phyloP scores from a whole-genome alignment of 2,888 invertebrate species.

The Steinernema scapterisci region DNA sequence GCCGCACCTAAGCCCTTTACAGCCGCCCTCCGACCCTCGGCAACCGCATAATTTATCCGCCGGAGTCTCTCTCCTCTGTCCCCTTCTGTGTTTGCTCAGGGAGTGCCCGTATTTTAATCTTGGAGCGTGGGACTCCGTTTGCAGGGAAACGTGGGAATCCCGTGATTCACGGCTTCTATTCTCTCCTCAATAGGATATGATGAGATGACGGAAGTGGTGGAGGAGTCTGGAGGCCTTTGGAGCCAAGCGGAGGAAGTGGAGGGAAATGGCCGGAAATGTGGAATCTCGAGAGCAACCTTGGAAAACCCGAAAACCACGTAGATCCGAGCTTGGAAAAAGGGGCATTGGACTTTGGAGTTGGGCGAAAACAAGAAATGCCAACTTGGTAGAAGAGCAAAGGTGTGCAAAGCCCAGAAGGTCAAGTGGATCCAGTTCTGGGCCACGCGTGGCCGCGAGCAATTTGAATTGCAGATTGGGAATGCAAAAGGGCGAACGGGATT shows the following conservation, averaged over 20 bases:
- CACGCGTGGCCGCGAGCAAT: no score
- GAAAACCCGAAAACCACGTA: no score
- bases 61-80: background rate
- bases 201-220: background rate
- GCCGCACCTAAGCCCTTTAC: background rate
- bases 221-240: background rate
- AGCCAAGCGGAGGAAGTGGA: background rate
- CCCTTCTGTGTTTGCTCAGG: background rate
- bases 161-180: background rate
- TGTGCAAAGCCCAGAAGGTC: no score
- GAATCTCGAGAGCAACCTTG: no score
- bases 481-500: no score
- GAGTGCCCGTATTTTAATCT: background rate
- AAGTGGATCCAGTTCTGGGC: no score
- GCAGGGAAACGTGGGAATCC: background rate
- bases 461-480: no score
- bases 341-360: no score
- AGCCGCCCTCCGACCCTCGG: background rate
- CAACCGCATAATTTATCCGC: background rate
- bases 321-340: no score
- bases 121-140: background rate
- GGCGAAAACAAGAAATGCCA: no score
- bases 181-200: background rate
- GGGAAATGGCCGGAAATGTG: background rate
- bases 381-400: no score